Conservation (phyloP, 2,797 vertebrate species). For the Sibirionetta formosa region DNA sequence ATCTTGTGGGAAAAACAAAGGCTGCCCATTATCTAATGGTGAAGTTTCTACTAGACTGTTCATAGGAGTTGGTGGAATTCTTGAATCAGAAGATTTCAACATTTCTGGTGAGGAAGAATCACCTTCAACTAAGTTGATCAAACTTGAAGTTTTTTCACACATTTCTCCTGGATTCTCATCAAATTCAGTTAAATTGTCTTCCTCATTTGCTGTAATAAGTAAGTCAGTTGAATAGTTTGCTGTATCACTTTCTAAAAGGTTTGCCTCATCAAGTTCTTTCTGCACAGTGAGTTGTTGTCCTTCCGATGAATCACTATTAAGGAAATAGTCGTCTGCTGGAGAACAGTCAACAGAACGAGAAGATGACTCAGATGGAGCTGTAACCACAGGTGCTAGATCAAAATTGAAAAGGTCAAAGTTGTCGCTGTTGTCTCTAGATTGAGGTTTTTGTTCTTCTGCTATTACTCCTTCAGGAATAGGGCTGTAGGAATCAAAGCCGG, state of each 20-base stretch:
- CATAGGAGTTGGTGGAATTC: conserved; percentile 90
- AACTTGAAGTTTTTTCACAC: conserved; percentile 70
- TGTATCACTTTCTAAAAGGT: conserved; percentile 68
- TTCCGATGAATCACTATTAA: conserved; percentile 82
- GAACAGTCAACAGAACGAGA: conserved; percentile 83
- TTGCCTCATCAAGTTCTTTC: conserved; percentile 64
- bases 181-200: conserved; percentile 85
- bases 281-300: conserved; percentile 71
- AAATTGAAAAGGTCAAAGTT: conserved; percentile 91
- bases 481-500: conserved; percentile 87
- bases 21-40: conserved; percentile 85
- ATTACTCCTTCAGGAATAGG: conserved; percentile 84
- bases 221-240: conserved; percentile 82
- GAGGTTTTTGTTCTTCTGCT: conserved; percentile 85
- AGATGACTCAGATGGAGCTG: conserved; percentile 79
- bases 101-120: conserved; percentile 74
- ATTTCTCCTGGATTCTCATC: conserved; percentile 78
- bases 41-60: conserved; percentile 92
- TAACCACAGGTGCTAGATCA: conserved; percentile 83
- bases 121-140: conserved; percentile 70
- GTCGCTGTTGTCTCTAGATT: conserved; percentile 80
- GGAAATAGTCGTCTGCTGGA: conserved; percentile 80
- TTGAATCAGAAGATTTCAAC: conserved; percentile 81
- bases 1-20: conserved; percentile 89
- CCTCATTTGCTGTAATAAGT: conserved; percentile 73